Base-by-base conservation (phyloP, 2,888 invertebrate genomes). In the Eutolmus rufibarbis region DNA sequence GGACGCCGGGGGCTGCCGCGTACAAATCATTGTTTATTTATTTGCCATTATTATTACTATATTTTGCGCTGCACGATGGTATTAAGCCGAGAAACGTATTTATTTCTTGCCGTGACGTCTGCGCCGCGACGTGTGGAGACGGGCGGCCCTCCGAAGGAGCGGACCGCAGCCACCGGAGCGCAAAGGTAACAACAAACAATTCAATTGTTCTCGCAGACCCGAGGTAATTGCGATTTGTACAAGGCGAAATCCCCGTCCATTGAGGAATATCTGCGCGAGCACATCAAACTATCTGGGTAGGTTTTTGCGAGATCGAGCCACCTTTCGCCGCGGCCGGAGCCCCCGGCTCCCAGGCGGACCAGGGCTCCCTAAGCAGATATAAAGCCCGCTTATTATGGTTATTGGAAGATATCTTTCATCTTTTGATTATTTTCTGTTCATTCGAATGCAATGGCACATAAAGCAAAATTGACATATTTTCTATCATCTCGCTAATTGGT, bases 401-500 rank as follows among this genome's bases (percentile, higher is more conserved):
- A 88, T 88, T 88, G 88, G 88, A 82, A 76, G 87, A 88, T 88
- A 88, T 88, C 88, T 88, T 86, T 87, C 86, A 88, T 88, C 88
- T 88, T 88, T 87, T 87, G 88, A 88, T 88, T 88, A 84, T 87
- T 87, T 88, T 88, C 88, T 86, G 86, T 88, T 88, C 85, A 88
- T 87, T 87, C 84, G 87, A 51, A 81, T 86, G 51, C 84, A 82
- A 84, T 86, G 56, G 74, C 84, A 76, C 87, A 88, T 88, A 88
- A 88, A 89, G 86, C 79, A 89, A 87, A 87, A 88, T 89, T 89
- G 89, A 89, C 89, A 89, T 89, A 89, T 89, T 89, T 89, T 87
- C 89, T 88, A 89, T 88, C 89, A 89, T 89, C 87, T 89, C 89
- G 87, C 89, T 89, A 89, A 89, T 89, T 89, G 89, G 89, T 89